Evolutionary conservation across 2,888 invertebrate genomes (phyloP), one percentile per base, ranked within the genome.

Genomic region (Unio pictorum): DNA sequence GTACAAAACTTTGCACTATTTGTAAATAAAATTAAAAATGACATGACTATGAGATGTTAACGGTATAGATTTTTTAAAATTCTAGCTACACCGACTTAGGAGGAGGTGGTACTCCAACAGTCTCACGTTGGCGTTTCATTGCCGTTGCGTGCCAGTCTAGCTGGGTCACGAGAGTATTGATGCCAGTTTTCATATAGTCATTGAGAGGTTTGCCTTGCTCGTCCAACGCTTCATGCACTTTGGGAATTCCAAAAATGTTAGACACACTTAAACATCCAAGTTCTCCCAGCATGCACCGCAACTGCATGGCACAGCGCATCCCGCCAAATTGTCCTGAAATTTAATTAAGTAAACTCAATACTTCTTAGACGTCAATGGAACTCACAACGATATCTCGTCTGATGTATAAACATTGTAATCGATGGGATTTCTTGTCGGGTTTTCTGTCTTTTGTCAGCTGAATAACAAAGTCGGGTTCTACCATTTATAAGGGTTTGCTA

Each of bases 141-240:
- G 90, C 89, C 20, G 69, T 67, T 1, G 88, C 87, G 72, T 87
- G 87, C 90, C 90, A 90, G 62, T 83, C 84, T 8, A 90, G 79
- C 76, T 91, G 89, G 1, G 79, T 77, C 1, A 89, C 75, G 23
- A 89, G 55, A 64, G 64, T 74, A 62, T 84, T 81, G 0, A 76
- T 79, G 54, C 78, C 81, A 5, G 71, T 71, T 45, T 70, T 71
- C 73, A 86, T 82, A 66, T 81, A 75, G 23, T 83, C 81, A 64
- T 81, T 72, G 18, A 67, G 64, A 8, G 87, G 86, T n/a, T 69
- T 75, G 8, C 88, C 88, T 26, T 82, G 77, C 66, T 84, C 86
- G 61, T 76, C 73, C 54, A 87, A 69, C 4, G 86, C 80, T 23
- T 86, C 76, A 18, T 83, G 79, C 1, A 86, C 86, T 54, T 75